A percentile compares a stretch with the other conserved stretches of the same genome.
These are phyloP conservation scores for Tursiops truncatus DNA, from an alignment of 2,113 vertebrate genomes.

Conservation along the genomic window DNA sequence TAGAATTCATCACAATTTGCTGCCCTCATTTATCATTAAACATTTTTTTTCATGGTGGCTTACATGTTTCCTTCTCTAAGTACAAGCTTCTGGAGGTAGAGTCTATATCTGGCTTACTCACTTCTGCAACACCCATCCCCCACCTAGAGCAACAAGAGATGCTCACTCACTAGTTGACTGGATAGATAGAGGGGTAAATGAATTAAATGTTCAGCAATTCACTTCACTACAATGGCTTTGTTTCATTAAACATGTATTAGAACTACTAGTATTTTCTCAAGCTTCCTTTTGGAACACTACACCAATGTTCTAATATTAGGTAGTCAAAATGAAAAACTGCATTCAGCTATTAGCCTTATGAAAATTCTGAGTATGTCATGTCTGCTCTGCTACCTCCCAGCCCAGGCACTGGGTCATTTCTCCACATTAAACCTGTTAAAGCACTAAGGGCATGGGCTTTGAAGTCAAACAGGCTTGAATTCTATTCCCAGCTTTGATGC, in stretches of 20 bases:
- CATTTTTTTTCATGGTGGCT: not conserved
- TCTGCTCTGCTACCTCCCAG: not conserved
- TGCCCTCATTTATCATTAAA: not conserved
- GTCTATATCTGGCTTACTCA: not conserved
- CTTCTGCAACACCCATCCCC: fast-evolving
- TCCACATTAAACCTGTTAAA: not conserved
- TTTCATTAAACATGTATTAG: not conserved
- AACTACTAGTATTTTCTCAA: not conserved
- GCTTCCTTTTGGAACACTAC: not conserved
- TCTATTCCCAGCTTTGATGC: not conserved
- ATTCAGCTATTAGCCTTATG: not conserved
- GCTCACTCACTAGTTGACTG: not conserved
- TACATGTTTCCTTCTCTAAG: not conserved
- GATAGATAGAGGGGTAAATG: not conserved
- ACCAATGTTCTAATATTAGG: not conserved
- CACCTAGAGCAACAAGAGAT: not conserved
- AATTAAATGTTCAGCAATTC: not conserved
- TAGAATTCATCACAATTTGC: not conserved
- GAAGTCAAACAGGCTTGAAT: not conserved
- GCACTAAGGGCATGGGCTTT: not conserved
- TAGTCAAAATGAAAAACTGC: not conserved
- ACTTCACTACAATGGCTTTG: not conserved
- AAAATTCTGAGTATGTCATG: not conserved
- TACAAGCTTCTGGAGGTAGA: not conserved
- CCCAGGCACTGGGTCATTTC: not conserved